Conservation (phyloP, 1,140 invertebrate genomes). For the Euura lappo region DNA sequence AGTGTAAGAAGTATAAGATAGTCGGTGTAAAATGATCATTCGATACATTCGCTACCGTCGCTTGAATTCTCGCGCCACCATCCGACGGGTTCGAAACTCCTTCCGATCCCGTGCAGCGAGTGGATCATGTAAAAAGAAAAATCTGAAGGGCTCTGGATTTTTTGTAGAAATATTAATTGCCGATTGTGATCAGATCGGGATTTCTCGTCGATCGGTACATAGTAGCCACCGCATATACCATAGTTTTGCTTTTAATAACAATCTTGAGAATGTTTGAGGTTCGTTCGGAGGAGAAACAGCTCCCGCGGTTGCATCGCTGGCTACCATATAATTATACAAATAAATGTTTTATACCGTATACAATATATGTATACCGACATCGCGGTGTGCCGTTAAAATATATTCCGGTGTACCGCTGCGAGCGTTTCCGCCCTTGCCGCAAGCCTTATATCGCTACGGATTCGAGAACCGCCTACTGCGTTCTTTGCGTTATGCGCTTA, state of each 20-base stretch:
- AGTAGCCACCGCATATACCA: not conserved
- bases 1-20: too few relatives aligned
- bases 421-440: slow-evolving; percentile 3
- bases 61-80: not conserved
- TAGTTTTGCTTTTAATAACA: not conserved
- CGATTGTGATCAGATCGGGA: not conserved
- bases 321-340: slow-evolving; percentile 5
- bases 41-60: not conserved
- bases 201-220: not conserved
- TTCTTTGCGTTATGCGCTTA: not conserved
- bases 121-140: not conserved
- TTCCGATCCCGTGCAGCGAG: not conserved
- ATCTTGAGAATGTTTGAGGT: not conserved
- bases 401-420: not conserved
- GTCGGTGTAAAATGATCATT: too few relatives aligned
- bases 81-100: not conserved
- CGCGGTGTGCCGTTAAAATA: not conserved
- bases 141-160: too few relatives aligned
- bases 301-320: slow-evolving; percentile 1
- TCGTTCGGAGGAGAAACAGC: not conserved
- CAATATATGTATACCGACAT: not conserved
- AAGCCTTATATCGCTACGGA: not conserved
- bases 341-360: slow-evolving; percentile 3
- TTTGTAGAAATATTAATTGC: too few relatives aligned
- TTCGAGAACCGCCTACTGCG: not conserved